A percentile compares a stretch with the other conserved stretches of the same genome.
Conservation (phyloP, 1,140 invertebrate species). For the Limonius californicus region DNA sequence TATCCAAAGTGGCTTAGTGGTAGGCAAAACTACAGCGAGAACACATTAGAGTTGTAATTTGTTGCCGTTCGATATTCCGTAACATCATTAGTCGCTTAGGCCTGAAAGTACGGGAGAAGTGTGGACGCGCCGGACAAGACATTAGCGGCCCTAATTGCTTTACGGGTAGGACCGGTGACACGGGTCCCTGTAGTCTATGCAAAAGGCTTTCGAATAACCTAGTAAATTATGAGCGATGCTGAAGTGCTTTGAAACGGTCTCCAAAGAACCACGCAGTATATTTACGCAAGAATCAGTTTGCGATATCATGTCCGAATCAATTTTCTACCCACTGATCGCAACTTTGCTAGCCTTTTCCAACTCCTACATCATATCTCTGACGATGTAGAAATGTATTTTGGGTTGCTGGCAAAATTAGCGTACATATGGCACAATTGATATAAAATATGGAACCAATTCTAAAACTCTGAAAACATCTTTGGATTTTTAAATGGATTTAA, state of each 20-base stretch:
- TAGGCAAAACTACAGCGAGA: conserved; percentile 25
- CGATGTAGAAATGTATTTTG: no score
- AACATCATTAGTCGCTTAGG: conserved; percentile 39
- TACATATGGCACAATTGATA: no score
- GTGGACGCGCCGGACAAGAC: conserved; percentile 40
- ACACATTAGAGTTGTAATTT: conserved; percentile 34
- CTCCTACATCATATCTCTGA: no score
- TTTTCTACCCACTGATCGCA: no score
- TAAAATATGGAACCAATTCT: no score
- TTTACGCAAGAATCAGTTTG: background rate
- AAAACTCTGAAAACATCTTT: no score
- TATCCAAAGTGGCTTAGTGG: background rate
- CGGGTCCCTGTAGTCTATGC: conserved; percentile 16
- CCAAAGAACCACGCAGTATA: background rate
- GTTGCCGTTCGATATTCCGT: conserved; percentile 31
- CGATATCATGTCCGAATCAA: background rate
- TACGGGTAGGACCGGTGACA: conserved; percentile 15
- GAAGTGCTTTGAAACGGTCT: conserved; percentile 13
- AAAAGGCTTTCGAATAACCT: conserved; percentile 13
- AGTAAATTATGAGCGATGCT: conserved; percentile 13
- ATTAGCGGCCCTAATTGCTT: conserved; percentile 39
- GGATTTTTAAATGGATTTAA: no score
- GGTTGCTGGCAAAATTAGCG: no score
- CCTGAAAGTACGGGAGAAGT: conserved; percentile 36
- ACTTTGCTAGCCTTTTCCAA: no score